Evolutionary conservation across 2,888 invertebrate species (phyloP), one percentile per base, ranked within the genome.

Genomic region (Danaus chrysippus): DNA sequence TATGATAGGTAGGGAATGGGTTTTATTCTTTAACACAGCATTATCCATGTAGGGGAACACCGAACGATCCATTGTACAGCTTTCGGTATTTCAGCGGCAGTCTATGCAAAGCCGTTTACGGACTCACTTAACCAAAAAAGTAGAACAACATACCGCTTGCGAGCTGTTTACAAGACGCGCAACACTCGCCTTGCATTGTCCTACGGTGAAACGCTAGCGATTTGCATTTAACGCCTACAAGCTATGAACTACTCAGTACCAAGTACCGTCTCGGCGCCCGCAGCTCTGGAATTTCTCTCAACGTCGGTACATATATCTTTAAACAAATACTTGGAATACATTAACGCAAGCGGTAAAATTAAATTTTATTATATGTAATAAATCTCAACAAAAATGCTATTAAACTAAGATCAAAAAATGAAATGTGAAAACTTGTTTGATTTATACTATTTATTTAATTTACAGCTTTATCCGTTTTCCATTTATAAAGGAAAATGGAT

Each of bases 61-160:
- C 71, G 76, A 83, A 81, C 84, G 85, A 83, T 80, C 81, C 83
- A 87, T 89, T 88, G 87, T 89, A 79, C 79, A 74, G 79, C 75
- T 77, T 71, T 80, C 73, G 82, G 87, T 82, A 87, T 86, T 83
- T 83, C 79, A 78, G 86, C 87, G 87, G 87, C 84, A 73, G 76
- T 84, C 86, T 89, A 82, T 89, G 78, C 81, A 76, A 68, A 71
- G 66, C 90, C 89, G 81, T 86, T 83, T 90, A 89, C 76, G 91
- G 88, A 75, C 74, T 79, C 82, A 82, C 84, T 89, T 85, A 87
- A 81, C 90, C 88, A 90, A 91, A 91, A 90, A 90, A 90, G 91
- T 88, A 86, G 86, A 86, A 86, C 89, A 84, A 82, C 86, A 81
- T 84, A 83, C 85, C 83, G 78, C 80, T 83, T 78, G 82, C 73